phyloP scores from a whole-genome alignment of 2,888 invertebrate genomes.

The Strigamia maritima region DNA sequence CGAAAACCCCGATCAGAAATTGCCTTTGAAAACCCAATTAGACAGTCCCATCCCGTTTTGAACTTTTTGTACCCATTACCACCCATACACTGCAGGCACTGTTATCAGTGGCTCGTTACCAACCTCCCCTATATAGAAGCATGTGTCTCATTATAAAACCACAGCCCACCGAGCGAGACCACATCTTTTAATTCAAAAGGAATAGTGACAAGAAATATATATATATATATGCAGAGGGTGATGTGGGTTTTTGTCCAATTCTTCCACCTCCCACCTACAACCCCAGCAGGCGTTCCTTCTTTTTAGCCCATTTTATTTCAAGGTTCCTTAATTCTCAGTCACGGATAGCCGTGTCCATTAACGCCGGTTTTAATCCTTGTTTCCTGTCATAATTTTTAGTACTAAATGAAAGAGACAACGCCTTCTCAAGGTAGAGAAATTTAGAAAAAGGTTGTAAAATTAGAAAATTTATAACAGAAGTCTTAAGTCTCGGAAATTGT shows the following conservation, averaged over 20 bases:
- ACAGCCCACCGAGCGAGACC: background rate
- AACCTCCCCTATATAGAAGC: background rate
- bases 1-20: background rate
- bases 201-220: background rate
- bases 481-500: too few relatives aligned
- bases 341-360: slow-evolving; percentile 5
- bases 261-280: background rate
- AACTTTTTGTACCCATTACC: slow-evolving; percentile 1
- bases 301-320: slow-evolving; percentile 8
- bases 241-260: background rate
- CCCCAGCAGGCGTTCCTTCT: background rate
- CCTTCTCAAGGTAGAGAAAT: background rate
- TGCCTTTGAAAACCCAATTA: background rate
- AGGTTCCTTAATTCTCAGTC: slow-evolving; percentile 10
- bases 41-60: background rate
- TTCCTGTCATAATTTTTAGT: slow-evolving; percentile 25
- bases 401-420: background rate
- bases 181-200: background rate
- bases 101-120: slow-evolving; percentile 16
- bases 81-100: background rate
- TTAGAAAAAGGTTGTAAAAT: background rate
- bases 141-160: slow-evolving; percentile 13
- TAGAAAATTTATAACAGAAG: too few relatives aligned
- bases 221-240: background rate
- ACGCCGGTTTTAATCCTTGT: slow-evolving; percentile 6